Evolutionary conservation across 2,113 vertebrate species (phyloP), one percentile per base, ranked within the genome.

Genomic region (Trichechus manatus): DNA sequence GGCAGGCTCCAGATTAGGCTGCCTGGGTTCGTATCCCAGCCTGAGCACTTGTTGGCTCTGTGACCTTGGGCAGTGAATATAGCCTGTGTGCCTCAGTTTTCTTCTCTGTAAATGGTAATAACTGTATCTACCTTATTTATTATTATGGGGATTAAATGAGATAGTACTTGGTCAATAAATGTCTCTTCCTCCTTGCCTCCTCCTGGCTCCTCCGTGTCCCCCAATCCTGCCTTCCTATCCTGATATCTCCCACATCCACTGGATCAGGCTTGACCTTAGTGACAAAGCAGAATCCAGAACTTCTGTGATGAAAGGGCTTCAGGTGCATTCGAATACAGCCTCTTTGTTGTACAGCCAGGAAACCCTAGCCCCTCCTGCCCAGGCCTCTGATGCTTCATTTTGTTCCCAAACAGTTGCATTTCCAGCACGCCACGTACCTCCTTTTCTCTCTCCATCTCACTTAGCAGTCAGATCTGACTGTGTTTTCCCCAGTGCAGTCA

Each of bases 371-470:
- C 56, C 42, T 36, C 14, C 50, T 68, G 36, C 77, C 80, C 20
- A 4, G 23, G 61, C 42, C 92, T 84, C 75, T 77, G 9, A 11
- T 39, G n/a, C n/a, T 88, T 68, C 70, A 11, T 91, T 82, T 66
- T 42, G 29, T 59, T 56, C 70, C 77, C 20, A 79, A 84, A 47
- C 23, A 29, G 10, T 50, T 29, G 47, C 15, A 31, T 63, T 72
- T 72, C 68, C 36, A 91, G 90, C 13, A 14, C 47, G 33, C 81
- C 33, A 59, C 11, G 23, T 27, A 20, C 70, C 59, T 25, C 47
- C 87, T 87, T 80, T 63, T 87, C 92, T 84, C 86, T 87, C 90
- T 85, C 33, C 72, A 59, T 93, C 36, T 63, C 79, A 53, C 0
- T 0, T 0, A 81, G 47, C 42, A 31, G 50, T 44, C 39, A 68